These are phyloP conservation scores for Champsocephalus gunnari DNA, from an alignment of 2,797 vertebrate genomes.

Conservation along the genomic window DNA sequence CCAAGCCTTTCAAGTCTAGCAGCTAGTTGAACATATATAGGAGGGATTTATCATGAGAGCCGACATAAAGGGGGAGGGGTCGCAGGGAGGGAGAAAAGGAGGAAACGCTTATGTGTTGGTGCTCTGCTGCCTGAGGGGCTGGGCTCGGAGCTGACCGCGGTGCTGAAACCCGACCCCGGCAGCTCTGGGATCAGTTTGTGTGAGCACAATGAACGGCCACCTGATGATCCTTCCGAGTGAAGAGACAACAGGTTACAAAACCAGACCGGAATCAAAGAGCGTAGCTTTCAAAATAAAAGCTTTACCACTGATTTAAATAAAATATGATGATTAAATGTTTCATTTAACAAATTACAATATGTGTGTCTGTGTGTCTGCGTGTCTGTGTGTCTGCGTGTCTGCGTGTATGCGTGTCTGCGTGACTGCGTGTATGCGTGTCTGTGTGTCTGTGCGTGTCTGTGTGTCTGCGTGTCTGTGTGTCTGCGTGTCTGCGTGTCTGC, in stretches of 20 bases:
- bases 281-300: slow-evolving; percentile 53
- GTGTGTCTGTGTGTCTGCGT: no score
- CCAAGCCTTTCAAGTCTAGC: slow-evolving; percentile 35
- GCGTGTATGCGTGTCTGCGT: no score
- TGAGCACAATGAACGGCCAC: slow-evolving; percentile 50
- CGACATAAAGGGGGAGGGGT: slow-evolving; percentile 57
- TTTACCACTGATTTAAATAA: neutral
- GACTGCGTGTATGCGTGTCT: no score
- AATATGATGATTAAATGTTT: neutral
- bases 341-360: neutral
- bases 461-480: no score
- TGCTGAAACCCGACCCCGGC: slow-evolving; percentile 60
- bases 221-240: slow-evolving; percentile 65
- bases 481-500: no score
- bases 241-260: neutral
- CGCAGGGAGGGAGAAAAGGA: slow-evolving; percentile 21
- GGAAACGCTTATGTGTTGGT: slow-evolving; percentile 34
- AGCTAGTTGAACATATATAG: slow-evolving; percentile 17
- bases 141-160: slow-evolving; percentile 64
- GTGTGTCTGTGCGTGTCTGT: no score
- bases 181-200: slow-evolving; percentile 52
- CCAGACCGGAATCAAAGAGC: slow-evolving; percentile 32
- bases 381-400: no score
- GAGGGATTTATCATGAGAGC: slow-evolving; percentile 49
- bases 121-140: slow-evolving; percentile 30